Evolutionary conservation across 2,888 invertebrate species (phyloP), one percentile per base, ranked within the genome.

Genomic region (Scaptomyza parva): DNA sequence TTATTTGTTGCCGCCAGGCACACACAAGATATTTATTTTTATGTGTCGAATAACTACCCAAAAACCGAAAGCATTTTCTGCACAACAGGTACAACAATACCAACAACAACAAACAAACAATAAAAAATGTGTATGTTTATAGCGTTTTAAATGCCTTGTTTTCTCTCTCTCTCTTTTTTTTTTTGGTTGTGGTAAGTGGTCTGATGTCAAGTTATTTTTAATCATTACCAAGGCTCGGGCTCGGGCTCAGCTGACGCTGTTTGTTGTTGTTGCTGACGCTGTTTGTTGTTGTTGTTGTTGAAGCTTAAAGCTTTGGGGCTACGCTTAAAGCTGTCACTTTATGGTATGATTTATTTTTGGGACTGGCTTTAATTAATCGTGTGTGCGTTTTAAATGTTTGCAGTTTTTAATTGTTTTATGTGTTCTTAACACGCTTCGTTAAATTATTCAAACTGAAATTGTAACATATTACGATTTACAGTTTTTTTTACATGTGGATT

Each of bases 141-240:
- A 58, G 45, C 54, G 37, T 51, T 70, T 61, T 59, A 53, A 70
- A 58, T 54, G 53, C 64, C 54, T 54, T 33, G 2, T 8, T 8
- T 8, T 6, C 17, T 17, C 17, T 37, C 14, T 37, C 17, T 9
- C 12, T 12, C 41, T 68, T 59, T 41, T 18, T 40, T 20, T 24
- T n/a, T n/a, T n/a, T n/a, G n/a, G n/a, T n/a, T n/a, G n/a, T 20
- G n/a, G 12, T 18, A 39, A 35, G 11, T 33, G 26, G 14, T n/a
- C 35, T 35, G 47, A 33, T 35, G 17, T 35, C 50, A 70, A 58
- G 57, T 40, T 70, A 70, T 70, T 70, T 69, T 70, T 70, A 63
- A 58, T 58, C 70, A 58, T 59, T 45, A 18, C 37, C 58, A 61
- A 53, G 52, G 37, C 69, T 51, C 37, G 28, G 39, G 14, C 37